Evolutionary conservation across 2,797 vertebrate species (phyloP).

Genomic region (Chaetophractus vellerosus): DNA sequence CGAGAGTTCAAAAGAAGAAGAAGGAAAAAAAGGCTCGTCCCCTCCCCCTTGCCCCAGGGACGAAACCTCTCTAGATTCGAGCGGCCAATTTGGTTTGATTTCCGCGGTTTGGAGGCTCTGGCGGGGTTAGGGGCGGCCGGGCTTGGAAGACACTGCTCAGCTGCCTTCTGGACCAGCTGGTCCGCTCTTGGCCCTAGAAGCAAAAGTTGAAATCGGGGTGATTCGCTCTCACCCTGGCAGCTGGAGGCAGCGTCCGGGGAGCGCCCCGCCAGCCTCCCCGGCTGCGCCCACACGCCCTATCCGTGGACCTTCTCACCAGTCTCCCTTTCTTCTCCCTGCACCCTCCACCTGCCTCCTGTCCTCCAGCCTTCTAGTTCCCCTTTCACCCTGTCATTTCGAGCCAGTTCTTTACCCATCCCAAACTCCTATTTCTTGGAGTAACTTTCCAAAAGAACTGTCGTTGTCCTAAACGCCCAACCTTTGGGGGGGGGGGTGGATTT

Average conservation of each 20-base stretch:
- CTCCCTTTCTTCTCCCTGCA: background rate
- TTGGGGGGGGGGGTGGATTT: background rate
- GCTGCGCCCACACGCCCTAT: background rate
- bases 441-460: conserved; percentile 79
- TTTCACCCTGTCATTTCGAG: conserved; percentile 75
- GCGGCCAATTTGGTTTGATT: conserved; percentile 76
- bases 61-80: conserved; percentile 65
- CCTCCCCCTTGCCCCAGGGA: conserved; percentile 71
- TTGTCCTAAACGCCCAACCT: conserved; percentile 6
- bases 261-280: background rate
- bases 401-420: conserved; percentile 63
- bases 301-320: background rate
- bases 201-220: conserved; percentile 66
- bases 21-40: conserved; percentile 39
- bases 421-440: conserved; percentile 73
- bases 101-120: conserved; percentile 69
- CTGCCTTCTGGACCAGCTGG: conserved; percentile 64
- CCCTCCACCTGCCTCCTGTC: background rate
- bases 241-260: conserved; percentile 36
- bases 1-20: conserved; percentile 76
- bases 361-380: background rate
- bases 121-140: conserved; percentile 61
- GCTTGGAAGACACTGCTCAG: conserved; percentile 58
- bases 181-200: conserved; percentile 61
- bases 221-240: conserved; percentile 12